Evolutionary conservation across 2,797 vertebrate genomes (phyloP), one percentile per base, ranked within the genome.

Genomic region (Hozukius guyotensis): DNA sequence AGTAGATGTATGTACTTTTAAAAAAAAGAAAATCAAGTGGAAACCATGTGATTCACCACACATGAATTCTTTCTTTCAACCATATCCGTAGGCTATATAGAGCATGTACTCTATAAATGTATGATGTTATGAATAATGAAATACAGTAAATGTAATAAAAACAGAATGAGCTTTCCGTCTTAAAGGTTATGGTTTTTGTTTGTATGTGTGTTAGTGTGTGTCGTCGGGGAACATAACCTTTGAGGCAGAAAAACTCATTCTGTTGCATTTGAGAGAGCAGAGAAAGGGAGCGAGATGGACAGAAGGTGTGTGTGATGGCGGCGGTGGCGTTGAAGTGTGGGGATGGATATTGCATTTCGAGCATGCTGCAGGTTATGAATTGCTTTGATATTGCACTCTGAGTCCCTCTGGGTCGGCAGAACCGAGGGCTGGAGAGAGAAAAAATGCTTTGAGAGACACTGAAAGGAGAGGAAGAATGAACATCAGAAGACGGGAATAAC

Each of bases 291-390:
- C 1, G 18, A 75, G 60, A 75, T 56, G 75, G 83, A 74, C 75
- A 61, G 57, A 38, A 12, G 31, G 16, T 64, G 71, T 75, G 66
- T 60, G 84, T 62, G 70, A 82, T 27, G 67, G 42, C 11, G 65
- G 52, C 14, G 53, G 60, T 31, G 52, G 57, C 1, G 8, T 24
- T 12, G 66, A 77, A 84, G 82, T 78, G 72, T 46, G 69, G 46
- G 73, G 73, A 83, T 73, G 75, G 86, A 89, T 92, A 90, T 87
- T 89, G 72, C 60, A 63, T 78, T 78, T 36, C 32, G 75, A 87
- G 70, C 65, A 82, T 84, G 72, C 89, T 85, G 85, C 80, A 85
- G 86, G 87, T 89, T 91, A 92, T 90, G 81, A 92, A 90, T 88
- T 75, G 84, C 87, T 92, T 81, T 90, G 87, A 93, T 89, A 92